Base-by-base conservation (phyloP, 2,797 vertebrate species). In the Chloroceryle amazona region DNA sequence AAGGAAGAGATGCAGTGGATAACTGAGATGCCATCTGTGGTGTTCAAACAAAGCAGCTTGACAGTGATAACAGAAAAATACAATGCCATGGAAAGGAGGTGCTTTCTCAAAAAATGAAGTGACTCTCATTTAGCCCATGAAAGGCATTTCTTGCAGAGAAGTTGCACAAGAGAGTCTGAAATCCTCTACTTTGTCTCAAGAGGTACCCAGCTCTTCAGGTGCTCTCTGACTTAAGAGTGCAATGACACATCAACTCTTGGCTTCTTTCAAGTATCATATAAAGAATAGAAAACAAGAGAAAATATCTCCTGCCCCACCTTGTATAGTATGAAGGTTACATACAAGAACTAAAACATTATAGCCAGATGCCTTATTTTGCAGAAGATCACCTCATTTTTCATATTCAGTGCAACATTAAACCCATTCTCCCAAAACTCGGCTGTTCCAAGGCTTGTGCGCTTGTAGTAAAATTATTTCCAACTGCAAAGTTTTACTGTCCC, bases 101-200 rank as follows among this genome's bases (percentile, higher is more conserved):
- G 47, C 39, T 66, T 17, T 5, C 72, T 73, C 58, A 81, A 76
- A 80, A 79, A 90, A 79, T 35, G 11, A 90, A 79, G 33, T 52
- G 23, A 72, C 62, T 72, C 54, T 75, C 54, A 46, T 25, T 60
- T 58, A 90, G 42, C 19, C 42, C 13, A 26, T 33, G 35, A 72
- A 72, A 84, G 11, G 5, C 60, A 55, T 70, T 73, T 79, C 81
- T 81, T 41, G n/a, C 63, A 73, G 51, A 82, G 60, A 89, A 89
- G 74, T 37, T 73, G 35, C n/a, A 60, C 19, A 73, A 86, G 46
- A 75, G 18, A 73, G 55, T 60, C 37, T 76, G 66, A 90, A 68
- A 71, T 62, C 9, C 31, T 78, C 68, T 83, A 41, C 65, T 89
- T 92, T 89, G 58, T 87, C 81, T 96, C 81, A 82, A 92, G 81